Evolutionary conservation across 2,797 vertebrate species (phyloP).

Genomic region (Bufotes viridis): DNA sequence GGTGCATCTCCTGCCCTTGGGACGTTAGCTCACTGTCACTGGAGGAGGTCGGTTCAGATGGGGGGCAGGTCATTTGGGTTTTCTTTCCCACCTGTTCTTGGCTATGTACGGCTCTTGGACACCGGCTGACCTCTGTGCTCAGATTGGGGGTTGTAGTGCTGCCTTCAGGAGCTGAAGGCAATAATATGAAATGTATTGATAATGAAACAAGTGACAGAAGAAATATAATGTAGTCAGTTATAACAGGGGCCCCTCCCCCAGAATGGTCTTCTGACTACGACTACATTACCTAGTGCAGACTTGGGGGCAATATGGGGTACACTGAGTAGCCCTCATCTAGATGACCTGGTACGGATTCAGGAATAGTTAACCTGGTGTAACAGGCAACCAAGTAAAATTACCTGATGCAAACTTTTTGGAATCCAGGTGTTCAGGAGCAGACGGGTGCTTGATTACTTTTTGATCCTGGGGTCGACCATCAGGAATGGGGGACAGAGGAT

Average conservation of each 20-base stretch:
- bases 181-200: background rate
- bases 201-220: background rate
- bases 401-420: slow-evolving; percentile 9
- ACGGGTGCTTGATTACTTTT: slow-evolving; percentile 21
- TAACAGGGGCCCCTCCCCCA: background rate
- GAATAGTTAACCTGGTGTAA: too few relatives aligned
- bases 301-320: background rate
- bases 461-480: background rate
- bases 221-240: background rate
- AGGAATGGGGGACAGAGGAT: accelerated
- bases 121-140: slow-evolving; percentile 63
- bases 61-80: slow-evolving; percentile 57
- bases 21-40: slow-evolving; percentile 74
- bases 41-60: slow-evolving; percentile 71
- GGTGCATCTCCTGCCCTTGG: slow-evolving; percentile 61
- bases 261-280: background rate
- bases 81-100: slow-evolving; percentile 12
- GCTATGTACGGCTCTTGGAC: slow-evolving; percentile 1
- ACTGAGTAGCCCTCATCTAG: background rate
- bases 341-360: background rate
- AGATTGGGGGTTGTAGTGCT: slow-evolving; percentile 8
- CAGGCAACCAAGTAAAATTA: background rate
- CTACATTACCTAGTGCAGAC: background rate
- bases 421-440: background rate
- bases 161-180: background rate